Conservation (phyloP, 2,888 invertebrate genomes). For the Ophioninae sp. region DNA sequence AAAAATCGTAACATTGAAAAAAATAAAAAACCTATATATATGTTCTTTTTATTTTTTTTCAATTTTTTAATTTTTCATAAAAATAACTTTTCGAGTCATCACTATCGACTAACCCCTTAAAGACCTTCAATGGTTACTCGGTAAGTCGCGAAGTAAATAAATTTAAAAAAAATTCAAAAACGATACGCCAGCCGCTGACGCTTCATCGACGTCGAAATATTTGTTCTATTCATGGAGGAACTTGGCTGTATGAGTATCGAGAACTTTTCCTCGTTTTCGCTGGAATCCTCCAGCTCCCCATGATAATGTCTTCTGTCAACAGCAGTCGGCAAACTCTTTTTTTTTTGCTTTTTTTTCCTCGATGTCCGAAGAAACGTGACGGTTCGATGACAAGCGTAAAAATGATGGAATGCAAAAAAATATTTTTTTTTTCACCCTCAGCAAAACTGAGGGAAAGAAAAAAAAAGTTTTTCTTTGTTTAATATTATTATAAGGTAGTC, state of each 20-base stretch:
- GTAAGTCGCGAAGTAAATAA: background rate
- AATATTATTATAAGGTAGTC: no score
- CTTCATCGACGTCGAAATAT: slow-evolving; percentile 47
- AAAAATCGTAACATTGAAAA: no score
- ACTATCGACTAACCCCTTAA: no score
- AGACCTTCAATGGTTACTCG: background rate
- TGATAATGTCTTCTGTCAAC: slow-evolving; percentile 50
- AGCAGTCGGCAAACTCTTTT: background rate
- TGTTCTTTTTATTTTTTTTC: no score
- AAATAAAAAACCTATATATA: no score
- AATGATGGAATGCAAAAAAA: background rate
- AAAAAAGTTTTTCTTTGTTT: no score
- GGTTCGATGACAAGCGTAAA: background rate
- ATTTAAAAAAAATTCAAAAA: slow-evolving; percentile 2
- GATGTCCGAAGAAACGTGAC: background rate
- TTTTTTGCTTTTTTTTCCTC: slow-evolving; percentile 4
- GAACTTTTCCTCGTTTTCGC: slow-evolving; percentile 43
- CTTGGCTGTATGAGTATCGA: slow-evolving; percentile 43
- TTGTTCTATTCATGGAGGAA: slow-evolving; percentile 50
- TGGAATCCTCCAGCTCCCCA: slow-evolving; percentile 16
- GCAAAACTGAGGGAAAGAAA: no score
- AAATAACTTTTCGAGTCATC: no score
- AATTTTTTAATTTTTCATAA: no score
- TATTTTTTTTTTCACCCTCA: no score
- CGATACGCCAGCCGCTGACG: slow-evolving; percentile 15